phyloP scores from a whole-genome alignment of 2,797 vertebrate species.

The Microchirus variegatus region DNA sequence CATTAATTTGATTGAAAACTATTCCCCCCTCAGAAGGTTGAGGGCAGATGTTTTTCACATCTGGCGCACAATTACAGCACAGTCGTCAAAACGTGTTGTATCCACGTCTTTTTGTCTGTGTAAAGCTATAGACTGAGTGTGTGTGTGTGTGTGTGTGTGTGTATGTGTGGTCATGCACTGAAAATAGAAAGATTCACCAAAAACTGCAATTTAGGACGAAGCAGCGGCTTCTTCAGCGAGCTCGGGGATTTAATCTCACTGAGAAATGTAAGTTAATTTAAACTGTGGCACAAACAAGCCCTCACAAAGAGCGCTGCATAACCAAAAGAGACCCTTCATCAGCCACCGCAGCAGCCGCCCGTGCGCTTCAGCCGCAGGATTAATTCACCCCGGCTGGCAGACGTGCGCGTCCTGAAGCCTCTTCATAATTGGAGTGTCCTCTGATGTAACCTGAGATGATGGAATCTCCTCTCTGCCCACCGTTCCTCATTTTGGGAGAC shows the following conservation, averaged over 20 bases:
- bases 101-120: constrained; percentile 30
- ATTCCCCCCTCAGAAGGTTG: constrained; percentile 14
- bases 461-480: constrained; percentile 1
- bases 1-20: constrained; percentile 24
- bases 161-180: no score
- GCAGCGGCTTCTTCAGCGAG: constrained; percentile 3
- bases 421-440: constrained; percentile 45
- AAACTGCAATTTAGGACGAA: constrained; percentile 1
- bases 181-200: not conserved
- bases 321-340: constrained; percentile 43
- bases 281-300: constrained; percentile 50
- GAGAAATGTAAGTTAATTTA: constrained; percentile 43
- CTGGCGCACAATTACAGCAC: constrained; percentile 39
- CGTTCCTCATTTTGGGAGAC: constrained; percentile 12
- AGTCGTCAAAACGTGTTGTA: constrained; percentile 23
- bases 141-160: no score
- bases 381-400: constrained; percentile 32
- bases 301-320: constrained; percentile 39
- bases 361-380: constrained; percentile 33
- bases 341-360: constrained; percentile 20
- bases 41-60: constrained; percentile 48
- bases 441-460: constrained; percentile 46
- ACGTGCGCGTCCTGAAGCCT: constrained; percentile 33
- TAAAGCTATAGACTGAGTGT: no score
- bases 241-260: constrained; percentile 28